Conservation (phyloP, 2,113 vertebrate species). For the Entelurus aequoreus region DNA sequence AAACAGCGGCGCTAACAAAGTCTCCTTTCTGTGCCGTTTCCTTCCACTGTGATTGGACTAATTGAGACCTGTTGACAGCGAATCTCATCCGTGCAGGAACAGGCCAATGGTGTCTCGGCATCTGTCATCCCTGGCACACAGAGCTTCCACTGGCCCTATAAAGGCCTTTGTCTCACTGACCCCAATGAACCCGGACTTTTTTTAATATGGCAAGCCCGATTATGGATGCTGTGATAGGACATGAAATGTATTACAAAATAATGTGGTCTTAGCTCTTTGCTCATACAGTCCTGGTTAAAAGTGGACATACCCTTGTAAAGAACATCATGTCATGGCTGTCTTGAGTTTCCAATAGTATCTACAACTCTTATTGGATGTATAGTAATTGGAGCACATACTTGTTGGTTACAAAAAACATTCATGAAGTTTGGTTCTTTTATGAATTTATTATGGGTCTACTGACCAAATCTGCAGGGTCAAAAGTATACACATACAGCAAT, state of each 20-base stretch:
- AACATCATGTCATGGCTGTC: background rate
- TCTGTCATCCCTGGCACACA: constrained; percentile 76
- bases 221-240: constrained; percentile 52
- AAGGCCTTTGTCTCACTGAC: constrained; percentile 72
- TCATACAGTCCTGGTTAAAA: too few relatives aligned
- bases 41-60: constrained; percentile 80
- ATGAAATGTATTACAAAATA: constrained; percentile 23
- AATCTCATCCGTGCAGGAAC: constrained; percentile 77
- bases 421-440: too few relatives aligned
- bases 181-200: constrained; percentile 62
- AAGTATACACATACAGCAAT: too few relatives aligned
- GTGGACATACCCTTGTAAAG: background rate
- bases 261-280: constrained; percentile 3
- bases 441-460: too few relatives aligned
- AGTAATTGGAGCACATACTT: too few relatives aligned
- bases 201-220: constrained; percentile 58
- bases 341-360: too few relatives aligned
- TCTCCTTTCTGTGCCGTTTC: constrained; percentile 76
- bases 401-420: too few relatives aligned
- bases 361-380: too few relatives aligned
- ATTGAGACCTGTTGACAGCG: constrained; percentile 80
- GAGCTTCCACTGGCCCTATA: constrained; percentile 68
- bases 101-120: constrained; percentile 69
- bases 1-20: constrained; percentile 74
- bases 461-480: too few relatives aligned